phyloP scores from a whole-genome alignment of 2,888 invertebrate species.

The Melieria crassipennis region DNA sequence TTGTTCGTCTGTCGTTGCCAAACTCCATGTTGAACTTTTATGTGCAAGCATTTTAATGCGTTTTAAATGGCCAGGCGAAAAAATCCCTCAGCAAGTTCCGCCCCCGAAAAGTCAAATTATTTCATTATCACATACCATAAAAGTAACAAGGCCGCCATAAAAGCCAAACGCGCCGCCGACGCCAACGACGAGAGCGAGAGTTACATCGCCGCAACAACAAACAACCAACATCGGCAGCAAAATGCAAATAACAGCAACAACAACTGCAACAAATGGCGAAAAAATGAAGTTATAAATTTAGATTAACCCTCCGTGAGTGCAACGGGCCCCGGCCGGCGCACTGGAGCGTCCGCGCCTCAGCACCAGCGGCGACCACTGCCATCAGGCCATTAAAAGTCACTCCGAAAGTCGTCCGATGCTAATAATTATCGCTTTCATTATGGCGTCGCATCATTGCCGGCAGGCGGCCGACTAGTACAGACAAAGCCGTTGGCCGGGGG shows the following conservation, averaged over 20 bases:
- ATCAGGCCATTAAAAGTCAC: constrained; percentile 54
- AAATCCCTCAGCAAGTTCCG: constrained; percentile 1
- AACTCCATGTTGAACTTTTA: neutral
- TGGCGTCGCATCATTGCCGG: neutral
- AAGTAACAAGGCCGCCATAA: constrained; percentile 9
- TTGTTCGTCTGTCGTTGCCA: neutral
- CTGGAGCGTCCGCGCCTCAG: neutral
- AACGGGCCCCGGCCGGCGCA: too few species aligned
- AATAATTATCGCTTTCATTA: constrained; percentile 41
- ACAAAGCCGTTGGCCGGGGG: neutral
- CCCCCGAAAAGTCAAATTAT: constrained; percentile 47
- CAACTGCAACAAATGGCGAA: constrained; percentile 34
- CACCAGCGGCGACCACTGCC: constrained; percentile 16
- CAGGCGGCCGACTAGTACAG: neutral
- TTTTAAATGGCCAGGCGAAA: constrained; percentile 37
- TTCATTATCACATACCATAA: constrained; percentile 55
- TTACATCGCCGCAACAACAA: too few species aligned
- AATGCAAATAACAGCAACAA: constrained; percentile 27
- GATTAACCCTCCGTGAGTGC: constrained; percentile 49
- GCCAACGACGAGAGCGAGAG: too few species aligned
- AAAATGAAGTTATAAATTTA: constrained; percentile 57
- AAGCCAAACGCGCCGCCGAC: neutral
- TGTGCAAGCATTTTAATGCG: constrained; percentile 51
- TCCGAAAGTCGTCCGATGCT: constrained; percentile 40
- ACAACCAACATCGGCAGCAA: constrained; percentile 8